Base-by-base conservation (phyloP, 1,140 invertebrate genomes). In the Zaprionus ghesquierei region DNA sequence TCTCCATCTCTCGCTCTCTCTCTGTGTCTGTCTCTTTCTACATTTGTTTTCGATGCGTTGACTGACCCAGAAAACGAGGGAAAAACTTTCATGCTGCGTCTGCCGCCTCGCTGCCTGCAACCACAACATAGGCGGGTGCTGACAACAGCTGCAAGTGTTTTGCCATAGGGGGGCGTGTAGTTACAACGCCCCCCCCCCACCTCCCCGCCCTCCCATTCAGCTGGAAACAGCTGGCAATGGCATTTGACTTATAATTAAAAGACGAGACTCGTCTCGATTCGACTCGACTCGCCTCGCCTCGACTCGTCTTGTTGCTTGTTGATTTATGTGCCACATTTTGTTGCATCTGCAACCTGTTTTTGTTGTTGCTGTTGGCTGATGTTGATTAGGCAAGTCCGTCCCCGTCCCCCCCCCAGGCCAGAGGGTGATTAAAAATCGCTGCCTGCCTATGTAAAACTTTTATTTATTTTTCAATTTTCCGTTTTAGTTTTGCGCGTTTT, bases 101-200 rank as follows among this genome's bases (percentile, higher is more conserved):
- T 75, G 77, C 41, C 5, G 27, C 27, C 59, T 49, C 44, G 46
- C 75, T 44, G 66, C 64, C 46, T 35, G 50, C 53, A 68, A 60
- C 62, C 56, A 58, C 71, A 84, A n/a, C n/a, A n/a, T n/a, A n/a
- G n/a, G n/a, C n/a, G n/a, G n/a, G n/a, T n/a, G n/a, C n/a, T n/a
- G n/a, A n/a, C n/a, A n/a, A 75, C 81, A 86, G 82, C 82, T 89
- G 82, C 82, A 87, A 87, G 82, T 87, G 84, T 86, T 82, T 86
- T 66, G 53, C 60, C 31, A 50, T 50, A 41, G 50, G 49, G 49
- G 13, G 55, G 60, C 31, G 59, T 65, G 25, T 33, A n/a, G 10
- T 53, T 59, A 33, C 46, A 35, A 66, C 44, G n/a, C 23, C 10
- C 15, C 46, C n/a, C 23, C 50, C 59, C 18, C 23, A 1, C 25